Evolutionary conservation across 2,888 invertebrate species (phyloP).

Genomic region (Ophonus ardosiacus): DNA sequence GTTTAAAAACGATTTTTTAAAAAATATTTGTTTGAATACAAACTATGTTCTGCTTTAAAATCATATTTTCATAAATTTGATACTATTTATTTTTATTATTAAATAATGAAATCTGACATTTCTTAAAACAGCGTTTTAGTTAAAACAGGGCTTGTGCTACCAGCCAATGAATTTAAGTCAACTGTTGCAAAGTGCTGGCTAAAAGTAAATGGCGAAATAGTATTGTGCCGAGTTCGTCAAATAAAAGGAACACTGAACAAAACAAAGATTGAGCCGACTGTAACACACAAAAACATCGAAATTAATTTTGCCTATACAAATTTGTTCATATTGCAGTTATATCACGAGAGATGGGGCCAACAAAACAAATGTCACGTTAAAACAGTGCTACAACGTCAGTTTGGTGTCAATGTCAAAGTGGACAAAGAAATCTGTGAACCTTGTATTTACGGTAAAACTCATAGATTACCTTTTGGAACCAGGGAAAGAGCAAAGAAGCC

Average conservation of each 20-base stretch:
- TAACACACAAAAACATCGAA: not conserved
- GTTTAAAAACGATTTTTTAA: no score
- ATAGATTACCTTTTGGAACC: conserved; percentile 65
- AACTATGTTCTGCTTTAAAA: no score
- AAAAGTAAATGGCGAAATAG: not conserved
- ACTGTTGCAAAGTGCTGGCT: not conserved
- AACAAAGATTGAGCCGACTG: not conserved
- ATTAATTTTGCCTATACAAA: conserved; percentile 2
- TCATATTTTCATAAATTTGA: no score
- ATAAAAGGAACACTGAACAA: not conserved
- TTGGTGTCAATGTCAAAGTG: conserved; percentile 9
- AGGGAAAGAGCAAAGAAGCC: conserved; percentile 64
- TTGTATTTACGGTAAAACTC: conserved; percentile 43
- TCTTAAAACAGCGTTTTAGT: no score
- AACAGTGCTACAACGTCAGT: not conserved
- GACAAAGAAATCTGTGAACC: conserved; percentile 45
- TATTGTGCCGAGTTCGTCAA: not conserved
- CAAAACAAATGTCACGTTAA: conserved; percentile 46
- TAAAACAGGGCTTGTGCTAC: no score
- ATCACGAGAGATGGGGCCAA: conserved; percentile 37
- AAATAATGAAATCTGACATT: no score
- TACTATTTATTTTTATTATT: no score
- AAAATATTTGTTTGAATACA: no score
- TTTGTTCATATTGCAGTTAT: conserved; percentile 17
- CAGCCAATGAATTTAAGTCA: conserved; percentile 21